Evolutionary conservation across 2,888 invertebrate genomes (phyloP), one percentile per base, ranked within the genome.

Genomic region (Tenthredo mesomela): DNA sequence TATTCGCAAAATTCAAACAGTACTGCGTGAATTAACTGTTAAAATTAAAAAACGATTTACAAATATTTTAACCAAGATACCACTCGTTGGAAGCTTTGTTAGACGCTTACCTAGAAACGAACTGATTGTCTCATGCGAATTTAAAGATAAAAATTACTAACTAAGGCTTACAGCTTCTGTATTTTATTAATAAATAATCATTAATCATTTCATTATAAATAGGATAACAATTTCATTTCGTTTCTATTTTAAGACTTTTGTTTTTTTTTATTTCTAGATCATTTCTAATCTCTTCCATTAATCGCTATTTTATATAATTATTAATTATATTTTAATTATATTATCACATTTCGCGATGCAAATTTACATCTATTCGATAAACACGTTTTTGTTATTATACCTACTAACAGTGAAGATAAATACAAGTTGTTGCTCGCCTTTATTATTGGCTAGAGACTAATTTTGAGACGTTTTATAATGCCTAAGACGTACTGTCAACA

Each of bases 1-100:
- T 40, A 12, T 80, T 70, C 75, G 25, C 50, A 78, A 78, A 85
- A 78, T 82, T 71, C n/a, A 84, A 85, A 47, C 65, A 70, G 61
- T 77, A 1, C 0, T 54, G 33, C 6, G 25, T 50, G 6, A 18
- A 40, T 21, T 80, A 0, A 43, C 9, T 21, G 5, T 40, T 12
- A 61, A 58, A 21, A 29, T 33, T 15, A 15, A 15, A 25, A 37
- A 5, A 25, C 10, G 58, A 4, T 40, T 21, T 80, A 25, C 33
- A 21, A 12, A n/a, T 61, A 58, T n/a, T 58, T 58, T n/a, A 33
- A n/a, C 7, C 37, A 37, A 78, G 54, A 33, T 78, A 54, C 58
- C 58, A 5, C 10, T 58, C 2, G 40, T 61, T 9, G 29, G 54
- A 77, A 33, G 12, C n/a, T 54, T 77, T n/a, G 0, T 33, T 54